Percentiles rank a stretch among this genome's conserved stretches.
Conservation (phyloP, 2,888 invertebrate species). For the Meiosimyza decipiens region DNA sequence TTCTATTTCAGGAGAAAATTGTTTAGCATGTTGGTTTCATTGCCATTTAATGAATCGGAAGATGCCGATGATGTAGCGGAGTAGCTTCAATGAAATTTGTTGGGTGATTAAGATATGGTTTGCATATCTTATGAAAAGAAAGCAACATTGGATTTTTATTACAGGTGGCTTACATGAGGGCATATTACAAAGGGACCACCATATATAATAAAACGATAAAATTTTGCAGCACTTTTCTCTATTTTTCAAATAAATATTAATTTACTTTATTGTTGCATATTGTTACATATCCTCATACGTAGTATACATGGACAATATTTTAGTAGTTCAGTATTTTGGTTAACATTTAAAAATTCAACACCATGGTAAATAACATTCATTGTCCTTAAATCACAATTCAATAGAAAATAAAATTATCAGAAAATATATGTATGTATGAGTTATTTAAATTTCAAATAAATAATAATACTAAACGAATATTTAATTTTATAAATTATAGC, state of each 20-base stretch:
- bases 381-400: constrained; percentile 5
- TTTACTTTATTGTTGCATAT: constrained; percentile 27
- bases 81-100: too few species aligned
- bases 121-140: too few species aligned
- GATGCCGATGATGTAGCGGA: constrained; percentile 29
- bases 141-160: too few species aligned
- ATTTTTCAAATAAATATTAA: background rate
- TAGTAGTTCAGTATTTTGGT: constrained; percentile 13
- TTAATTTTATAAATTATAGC: too few species aligned
- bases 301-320: constrained; percentile 7
- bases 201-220: too few species aligned
- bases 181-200: too few species aligned
- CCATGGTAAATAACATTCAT: constrained; percentile 10
- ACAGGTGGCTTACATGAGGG: too few species aligned
- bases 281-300: constrained; percentile 13
- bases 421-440: background rate
- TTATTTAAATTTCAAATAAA: background rate
- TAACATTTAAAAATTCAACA: constrained; percentile 23
- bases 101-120: too few species aligned
- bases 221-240: too few species aligned
- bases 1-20: constrained; percentile 51
- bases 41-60: constrained; percentile 49
- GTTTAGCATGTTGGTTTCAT: constrained; percentile 55
- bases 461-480: too few species aligned
- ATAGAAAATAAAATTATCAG: constrained; percentile 5